Conservation (phyloP, 2,797 vertebrate species). For the Tympanoctomys barrerae region DNA sequence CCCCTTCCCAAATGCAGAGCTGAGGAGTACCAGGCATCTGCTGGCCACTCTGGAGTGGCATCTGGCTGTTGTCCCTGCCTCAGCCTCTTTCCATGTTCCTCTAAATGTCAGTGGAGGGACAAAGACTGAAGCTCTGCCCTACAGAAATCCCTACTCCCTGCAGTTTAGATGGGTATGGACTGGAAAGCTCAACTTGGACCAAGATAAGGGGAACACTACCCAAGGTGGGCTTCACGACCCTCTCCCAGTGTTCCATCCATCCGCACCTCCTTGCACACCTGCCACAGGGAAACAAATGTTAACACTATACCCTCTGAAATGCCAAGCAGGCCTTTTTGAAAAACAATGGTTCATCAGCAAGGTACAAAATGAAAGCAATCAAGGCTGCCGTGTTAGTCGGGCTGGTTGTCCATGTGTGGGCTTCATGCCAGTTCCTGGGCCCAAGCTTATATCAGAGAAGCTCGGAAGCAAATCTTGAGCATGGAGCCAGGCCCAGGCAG, state of each 20-base stretch:
- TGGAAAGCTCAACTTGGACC: background rate
- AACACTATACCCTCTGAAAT: background rate
- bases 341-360: background rate
- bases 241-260: rapidly evolving
- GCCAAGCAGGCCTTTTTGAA: background rate
- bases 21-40: rapidly evolving
- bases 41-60: background rate
- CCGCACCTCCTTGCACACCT: background rate
- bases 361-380: background rate
- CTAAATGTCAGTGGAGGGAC: background rate
- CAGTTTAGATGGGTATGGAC: rapidly evolving
- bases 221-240: background rate
- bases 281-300: background rate
- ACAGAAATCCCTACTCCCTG: background rate
- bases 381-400: background rate
- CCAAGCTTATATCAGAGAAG: background rate
- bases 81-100: background rate
- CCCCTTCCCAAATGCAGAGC: background rate
- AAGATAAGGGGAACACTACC: background rate
- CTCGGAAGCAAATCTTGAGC: background rate
- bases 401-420: background rate
- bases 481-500: rapidly evolving
- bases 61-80: background rate
- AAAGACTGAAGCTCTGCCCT: background rate
- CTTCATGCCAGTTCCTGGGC: background rate